Evolutionary conservation across 2,888 invertebrate species (phyloP), one percentile per base, ranked within the genome.

Genomic region (Pollenia labialis): DNA sequence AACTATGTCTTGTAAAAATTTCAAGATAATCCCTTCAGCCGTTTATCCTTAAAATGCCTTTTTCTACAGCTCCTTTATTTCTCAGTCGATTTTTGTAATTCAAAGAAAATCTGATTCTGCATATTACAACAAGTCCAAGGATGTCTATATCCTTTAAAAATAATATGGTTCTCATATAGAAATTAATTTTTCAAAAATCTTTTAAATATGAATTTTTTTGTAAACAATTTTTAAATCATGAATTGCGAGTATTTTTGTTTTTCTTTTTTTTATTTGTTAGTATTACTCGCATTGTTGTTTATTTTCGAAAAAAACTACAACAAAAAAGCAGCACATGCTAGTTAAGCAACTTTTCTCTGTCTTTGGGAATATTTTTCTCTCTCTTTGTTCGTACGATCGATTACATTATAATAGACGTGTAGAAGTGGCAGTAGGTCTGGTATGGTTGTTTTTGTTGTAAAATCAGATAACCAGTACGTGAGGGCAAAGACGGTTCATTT

Each of bases 101-200:
- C 64, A 85, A 90, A 4, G 71, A 85, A 88, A 92, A 92, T 92
- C 88, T 89, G 92, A 91, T 92, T 88, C 89, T 87, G 71, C n/a
- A 3, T 8, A 0, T 0, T 2, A 0, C 8, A 14, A 16, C 4
- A 68, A 81, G 18, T 64, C 14, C 46, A 52, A n/a, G 8, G 64
- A 11, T 60, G 48, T 10, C 7, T 80, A 71, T 89, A 75, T 89
- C 6, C 81, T 46, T 14, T 0, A 32, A 88, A 89, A 89, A 48
- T 0, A 9, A 42, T 3, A 0, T 4, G 3, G 6, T 77, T 86
- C 88, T 90, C 81, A 83, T 85, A 80, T 58, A 56, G 18, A 92
- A 92, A 91, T 87, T 85, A 91, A 88, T 91, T 92, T 91, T 89
- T 80, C 85, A 92, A 92, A 90, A 90, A 86, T 89, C 90, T 88